Evolutionary conservation across 35 echinoderm and acorn worm species (phyloP).

Genomic region (Ophiothrix spiculata): DNA sequence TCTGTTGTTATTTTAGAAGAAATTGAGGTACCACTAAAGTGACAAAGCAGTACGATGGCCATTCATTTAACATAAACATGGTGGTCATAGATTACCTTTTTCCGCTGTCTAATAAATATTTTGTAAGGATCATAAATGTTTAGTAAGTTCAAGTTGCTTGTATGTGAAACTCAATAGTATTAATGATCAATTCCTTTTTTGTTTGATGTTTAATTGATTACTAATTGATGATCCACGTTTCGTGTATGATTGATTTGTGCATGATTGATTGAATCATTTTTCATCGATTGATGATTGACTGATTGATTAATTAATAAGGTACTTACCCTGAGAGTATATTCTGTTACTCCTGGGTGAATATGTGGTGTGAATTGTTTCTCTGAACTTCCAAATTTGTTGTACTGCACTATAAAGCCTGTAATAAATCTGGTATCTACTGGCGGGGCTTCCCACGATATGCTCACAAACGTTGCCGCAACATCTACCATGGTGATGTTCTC

Average conservation of each 20-base stretch:
- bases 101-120: too few relatives aligned
- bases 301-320: too few relatives aligned
- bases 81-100: too few relatives aligned
- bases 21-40: too few relatives aligned
- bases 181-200: not conserved
- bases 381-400: slow-evolving; percentile 66
- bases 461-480: not conserved
- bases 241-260: too few relatives aligned
- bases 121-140: not conserved
- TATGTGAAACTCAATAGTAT: not conserved
- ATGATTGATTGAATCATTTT: too few relatives aligned
- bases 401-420: slow-evolving; percentile 68
- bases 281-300: too few relatives aligned
- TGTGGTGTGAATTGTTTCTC: slow-evolving; percentile 33
- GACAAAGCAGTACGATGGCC: too few relatives aligned
- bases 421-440: slow-evolving; percentile 41
- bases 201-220: not conserved
- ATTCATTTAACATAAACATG: too few relatives aligned
- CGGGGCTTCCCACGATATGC: slow-evolving; percentile 49
- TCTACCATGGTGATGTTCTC: slow-evolving; percentile 50
- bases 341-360: slow-evolving; percentile 59
- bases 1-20: too few relatives aligned
- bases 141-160: not conserved
- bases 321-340: slow-evolving; percentile 74
- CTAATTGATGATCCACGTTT: too few relatives aligned